Percentiles rank a stretch among this genome's conserved stretches.
Conservation (phyloP, 2,113 vertebrate species). For the Leucopsar rothschildi region DNA sequence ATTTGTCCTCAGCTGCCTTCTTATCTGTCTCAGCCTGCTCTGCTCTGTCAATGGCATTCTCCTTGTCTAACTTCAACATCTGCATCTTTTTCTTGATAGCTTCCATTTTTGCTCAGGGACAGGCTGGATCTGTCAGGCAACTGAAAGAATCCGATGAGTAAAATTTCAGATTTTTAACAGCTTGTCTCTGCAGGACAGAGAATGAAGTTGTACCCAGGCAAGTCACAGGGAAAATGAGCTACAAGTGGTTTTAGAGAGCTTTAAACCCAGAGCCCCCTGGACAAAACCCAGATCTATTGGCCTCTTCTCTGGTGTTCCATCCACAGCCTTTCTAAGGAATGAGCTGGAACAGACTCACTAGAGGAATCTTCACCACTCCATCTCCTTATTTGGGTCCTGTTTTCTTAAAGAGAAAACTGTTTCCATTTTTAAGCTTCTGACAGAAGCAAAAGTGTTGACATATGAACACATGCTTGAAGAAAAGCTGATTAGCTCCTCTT, state of each 20-base stretch:
- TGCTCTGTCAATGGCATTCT: constrained; percentile 91
- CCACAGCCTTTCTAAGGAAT: constrained; percentile 68
- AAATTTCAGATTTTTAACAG: neutral
- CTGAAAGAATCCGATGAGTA: neutral
- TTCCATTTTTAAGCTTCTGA: constrained; percentile 84
- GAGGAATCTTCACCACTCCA: constrained; percentile 51
- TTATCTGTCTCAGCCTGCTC: constrained; percentile 90
- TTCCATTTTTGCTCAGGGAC: constrained; percentile 79
- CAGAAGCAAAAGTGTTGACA: constrained; percentile 58
- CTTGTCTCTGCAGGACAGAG: neutral
- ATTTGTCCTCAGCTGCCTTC: constrained; percentile 89
- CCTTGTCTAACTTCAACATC: constrained; percentile 96
- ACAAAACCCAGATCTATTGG: constrained; percentile 72
- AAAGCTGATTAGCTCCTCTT: constrained; percentile 32
- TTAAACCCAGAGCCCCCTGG: constrained; percentile 78
- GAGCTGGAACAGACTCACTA: constrained; percentile 68
- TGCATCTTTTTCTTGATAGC: constrained; percentile 99
- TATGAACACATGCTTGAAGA: constrained; percentile 26
- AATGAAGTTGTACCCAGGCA: neutral
- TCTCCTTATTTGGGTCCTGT: constrained; percentile 88
- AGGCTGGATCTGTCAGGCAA: neutral
- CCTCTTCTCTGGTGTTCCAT: constrained; percentile 66
- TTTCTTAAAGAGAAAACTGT: constrained; percentile 71
- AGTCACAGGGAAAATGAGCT: constrained; percentile 36
- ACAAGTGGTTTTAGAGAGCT: constrained; percentile 56